A percentile compares a stretch with the other conserved stretches of the same genome.
Conservation (phyloP, 2,113 vertebrate genomes). For the Alligator sinensis region DNA sequence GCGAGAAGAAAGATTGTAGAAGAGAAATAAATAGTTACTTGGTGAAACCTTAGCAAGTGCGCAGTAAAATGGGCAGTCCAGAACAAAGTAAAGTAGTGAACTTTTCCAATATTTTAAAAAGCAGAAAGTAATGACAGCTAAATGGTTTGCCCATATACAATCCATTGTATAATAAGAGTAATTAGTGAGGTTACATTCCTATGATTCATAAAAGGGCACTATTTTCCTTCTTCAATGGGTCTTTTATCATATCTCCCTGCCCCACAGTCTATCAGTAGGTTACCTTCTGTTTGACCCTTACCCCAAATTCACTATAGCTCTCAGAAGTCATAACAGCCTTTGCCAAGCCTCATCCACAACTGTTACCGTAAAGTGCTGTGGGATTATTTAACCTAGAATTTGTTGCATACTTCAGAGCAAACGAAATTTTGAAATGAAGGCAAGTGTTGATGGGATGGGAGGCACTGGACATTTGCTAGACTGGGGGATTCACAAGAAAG, state of each 20-base stretch:
- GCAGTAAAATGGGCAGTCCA: neutral
- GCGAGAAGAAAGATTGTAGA: slow-evolving; percentile 8
- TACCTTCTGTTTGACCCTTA: neutral
- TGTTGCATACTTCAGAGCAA: neutral
- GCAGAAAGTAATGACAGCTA: rapidly evolving
- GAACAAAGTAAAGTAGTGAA: neutral
- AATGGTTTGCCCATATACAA: neutral
- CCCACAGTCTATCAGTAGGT: neutral
- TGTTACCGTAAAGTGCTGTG: neutral
- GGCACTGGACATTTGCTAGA: neutral
- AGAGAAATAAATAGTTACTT: neutral
- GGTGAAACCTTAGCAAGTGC: neutral
- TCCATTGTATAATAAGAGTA: neutral
- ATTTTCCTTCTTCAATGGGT: neutral
- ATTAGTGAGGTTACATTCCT: neutral
- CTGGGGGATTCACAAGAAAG: neutral
- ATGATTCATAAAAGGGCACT: neutral
- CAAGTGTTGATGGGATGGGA: neutral
- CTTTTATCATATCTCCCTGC: neutral
- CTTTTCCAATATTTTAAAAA: neutral
- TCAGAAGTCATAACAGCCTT: neutral
- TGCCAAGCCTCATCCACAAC: neutral
- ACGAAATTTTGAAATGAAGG: neutral
- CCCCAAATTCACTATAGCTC: too few species aligned
- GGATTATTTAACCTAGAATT: neutral